Base-by-base conservation (phyloP, 2,888 invertebrate species). In the Erynnis tages region DNA sequence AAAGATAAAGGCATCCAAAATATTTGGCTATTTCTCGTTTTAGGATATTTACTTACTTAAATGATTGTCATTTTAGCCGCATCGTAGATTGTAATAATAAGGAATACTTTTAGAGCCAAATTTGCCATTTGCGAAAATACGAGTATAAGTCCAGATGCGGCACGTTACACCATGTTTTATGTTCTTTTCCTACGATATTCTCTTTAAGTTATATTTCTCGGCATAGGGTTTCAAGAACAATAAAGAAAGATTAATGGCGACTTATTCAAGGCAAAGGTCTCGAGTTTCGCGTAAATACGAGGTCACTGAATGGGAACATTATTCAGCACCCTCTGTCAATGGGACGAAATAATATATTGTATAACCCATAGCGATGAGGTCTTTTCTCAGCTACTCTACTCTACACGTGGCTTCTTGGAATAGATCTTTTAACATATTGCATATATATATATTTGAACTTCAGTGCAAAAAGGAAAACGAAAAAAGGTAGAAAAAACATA, bases 201-300 rank as follows among this genome's bases (percentile, higher is more conserved):
- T 25, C 32, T 32, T 44, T 32, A 23, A 23, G 21, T 44, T 45
- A n/a, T n/a, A n/a, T n/a, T 30, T 40, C 32, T 40, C 17, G 30
- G 48, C 21, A 40, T 32, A 23, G 23, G n/a, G 32, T 49, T 41
- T 41, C 49, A 32, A 49, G 40, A 49, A 49, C 48, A 49, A 41
- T 49, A 49, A 49, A 41, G 49, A 25, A 34, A 49, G 49, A 49
- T 49, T 41, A 49, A 49, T 49, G 49, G 41, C 14, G 6, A 8
- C 17, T 21, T 30, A 49, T 49, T 49, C 40, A 49, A 49, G 40
- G 49, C 40, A 49, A 48, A 48, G 48, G 48, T 48, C 38, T 30
- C 30, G 47, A 40, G 40, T 16, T 6, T 10, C 30, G 29, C 29
- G 34, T 34, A 25, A 48, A 49, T 49, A 34, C 23, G 49, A 41